Percentiles rank a stretch among this genome's conserved stretches.
Conservation (phyloP, 1,140 invertebrate genomes). For the Rhopalosiphum padi region DNA sequence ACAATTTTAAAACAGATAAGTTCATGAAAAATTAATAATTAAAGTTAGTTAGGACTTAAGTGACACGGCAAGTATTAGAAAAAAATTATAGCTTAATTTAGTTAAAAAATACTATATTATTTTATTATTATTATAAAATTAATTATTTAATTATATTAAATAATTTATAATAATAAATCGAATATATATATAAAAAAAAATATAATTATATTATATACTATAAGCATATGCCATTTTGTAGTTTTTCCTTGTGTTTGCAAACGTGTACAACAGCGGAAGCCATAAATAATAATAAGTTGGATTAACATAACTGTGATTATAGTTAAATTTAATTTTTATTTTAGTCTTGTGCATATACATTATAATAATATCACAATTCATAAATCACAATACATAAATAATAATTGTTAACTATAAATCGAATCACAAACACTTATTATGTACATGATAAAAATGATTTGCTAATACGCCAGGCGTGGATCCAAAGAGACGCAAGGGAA, state of each 20-base stretch:
- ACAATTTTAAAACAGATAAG: no score
- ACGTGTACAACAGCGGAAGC: not conserved
- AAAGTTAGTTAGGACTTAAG: no score
- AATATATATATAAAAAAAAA: not conserved
- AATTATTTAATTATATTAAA: not conserved
- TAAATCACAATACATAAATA: not conserved
- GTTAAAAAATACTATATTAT: not conserved
- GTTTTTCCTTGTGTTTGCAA: not conserved
- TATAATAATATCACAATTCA: not conserved
- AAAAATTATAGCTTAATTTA: no score
- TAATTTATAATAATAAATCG: no score
- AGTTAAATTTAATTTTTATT: not conserved
- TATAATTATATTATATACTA: not conserved
- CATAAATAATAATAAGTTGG: not conserved
- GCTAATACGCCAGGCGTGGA: not conserved
- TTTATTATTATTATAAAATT: not conserved
- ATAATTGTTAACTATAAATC: not conserved
- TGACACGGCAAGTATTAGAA: no score
- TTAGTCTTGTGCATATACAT: not conserved
- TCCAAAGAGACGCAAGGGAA: no score
- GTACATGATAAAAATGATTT: not conserved
- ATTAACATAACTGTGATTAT: not conserved
- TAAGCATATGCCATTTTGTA: not conserved
- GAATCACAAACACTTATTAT: not conserved
- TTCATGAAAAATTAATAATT: no score